These are phyloP conservation scores for Copidosoma aretas DNA, from an alignment of 2,888 invertebrate species.

Conservation along the genomic window DNA sequence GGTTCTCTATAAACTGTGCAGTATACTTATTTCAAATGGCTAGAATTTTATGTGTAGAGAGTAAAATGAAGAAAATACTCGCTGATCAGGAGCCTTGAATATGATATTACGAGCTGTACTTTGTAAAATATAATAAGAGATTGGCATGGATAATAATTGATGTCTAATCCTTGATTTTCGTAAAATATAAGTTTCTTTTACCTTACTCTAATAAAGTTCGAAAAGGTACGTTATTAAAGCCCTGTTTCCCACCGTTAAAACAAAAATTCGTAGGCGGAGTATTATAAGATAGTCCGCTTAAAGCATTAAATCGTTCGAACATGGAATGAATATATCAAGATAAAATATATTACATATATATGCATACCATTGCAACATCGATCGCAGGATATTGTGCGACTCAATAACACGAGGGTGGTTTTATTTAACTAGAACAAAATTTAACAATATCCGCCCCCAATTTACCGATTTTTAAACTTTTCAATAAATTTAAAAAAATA, in stretches of 20 bases:
- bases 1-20: no score
- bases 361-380: conserved; percentile 54
- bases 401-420: conserved; percentile 44
- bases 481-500: not conserved
- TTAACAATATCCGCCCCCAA: conserved; percentile 37
- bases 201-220: conserved; percentile 25
- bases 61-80: no score
- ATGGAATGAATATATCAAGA: conserved; percentile 60
- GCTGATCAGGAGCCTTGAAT: no score
- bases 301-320: conserved; percentile 51
- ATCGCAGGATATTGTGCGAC: conserved; percentile 47
- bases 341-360: conserved; percentile 54
- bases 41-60: no score
- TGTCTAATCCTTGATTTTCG: conserved; percentile 12
- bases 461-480: conserved; percentile 14
- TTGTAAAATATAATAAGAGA: conserved; percentile 18
- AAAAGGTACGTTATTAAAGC: conserved; percentile 48
- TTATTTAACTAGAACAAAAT: conserved; percentile 21
- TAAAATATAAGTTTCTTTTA: conserved; percentile 23
- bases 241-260: conserved; percentile 50
- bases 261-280: conserved; percentile 43
- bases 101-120: conserved; percentile 18
- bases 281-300: conserved; percentile 55
- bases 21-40: no score
- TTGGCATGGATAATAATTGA: conserved; percentile 19